Conservation (phyloP, 2,797 vertebrate genomes). For the Malacoraja senta region DNA sequence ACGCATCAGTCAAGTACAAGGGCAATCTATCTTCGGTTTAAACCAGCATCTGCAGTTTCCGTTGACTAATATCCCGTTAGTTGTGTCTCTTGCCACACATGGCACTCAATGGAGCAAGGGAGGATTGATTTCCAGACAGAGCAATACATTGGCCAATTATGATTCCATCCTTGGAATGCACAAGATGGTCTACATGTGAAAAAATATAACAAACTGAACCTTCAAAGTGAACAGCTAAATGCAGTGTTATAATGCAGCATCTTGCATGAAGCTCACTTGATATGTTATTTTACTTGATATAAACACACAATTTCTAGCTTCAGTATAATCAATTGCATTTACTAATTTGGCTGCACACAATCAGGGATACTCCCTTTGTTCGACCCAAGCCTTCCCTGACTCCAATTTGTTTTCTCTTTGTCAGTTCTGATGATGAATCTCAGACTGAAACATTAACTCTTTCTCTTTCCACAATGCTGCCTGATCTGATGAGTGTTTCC, state of each 20-base stretch:
- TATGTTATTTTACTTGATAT: neutral
- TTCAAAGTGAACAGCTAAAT: neutral
- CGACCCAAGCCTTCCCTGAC: no score
- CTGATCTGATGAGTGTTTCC: no score
- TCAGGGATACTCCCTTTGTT: no score
- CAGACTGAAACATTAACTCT: no score
- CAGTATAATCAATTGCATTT: neutral
- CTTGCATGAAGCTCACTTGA: neutral
- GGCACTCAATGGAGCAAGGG: neutral
- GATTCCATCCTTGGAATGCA: neutral
- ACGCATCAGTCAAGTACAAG: no score
- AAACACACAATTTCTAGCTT: neutral
- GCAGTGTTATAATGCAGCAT: neutral
- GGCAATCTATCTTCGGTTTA: no score
- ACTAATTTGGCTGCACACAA: no score
- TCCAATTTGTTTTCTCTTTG: no score
- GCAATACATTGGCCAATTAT: neutral
- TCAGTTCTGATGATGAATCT: no score
- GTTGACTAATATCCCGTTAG: neutral
- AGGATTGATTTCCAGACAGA: neutral
- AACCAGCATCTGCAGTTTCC: no score
- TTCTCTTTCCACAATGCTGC: no score
- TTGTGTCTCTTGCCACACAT: neutral
- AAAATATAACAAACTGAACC: neutral
- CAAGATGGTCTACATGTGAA: neutral